These are phyloP conservation scores for Leptinotarsa lineolata DNA, from an alignment of 1,140 invertebrate species.

Conservation along the genomic window DNA sequence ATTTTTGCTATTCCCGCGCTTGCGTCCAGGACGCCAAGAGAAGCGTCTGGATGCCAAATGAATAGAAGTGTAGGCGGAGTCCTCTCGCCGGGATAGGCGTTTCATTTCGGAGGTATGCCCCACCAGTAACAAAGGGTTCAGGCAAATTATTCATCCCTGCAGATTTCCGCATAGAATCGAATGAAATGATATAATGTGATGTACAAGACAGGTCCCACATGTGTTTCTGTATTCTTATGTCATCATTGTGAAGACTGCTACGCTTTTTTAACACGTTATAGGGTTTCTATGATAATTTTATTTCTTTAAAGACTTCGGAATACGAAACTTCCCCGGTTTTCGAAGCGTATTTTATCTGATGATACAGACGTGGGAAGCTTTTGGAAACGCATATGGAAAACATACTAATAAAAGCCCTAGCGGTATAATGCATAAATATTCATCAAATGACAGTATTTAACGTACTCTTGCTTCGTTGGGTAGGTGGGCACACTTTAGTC, in stretches of 20 bases:
- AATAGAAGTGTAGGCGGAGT: slow-evolving; percentile 52
- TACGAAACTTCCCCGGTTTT: background rate
- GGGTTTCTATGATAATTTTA: slow-evolving; percentile 42
- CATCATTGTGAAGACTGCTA: slow-evolving; percentile 11
- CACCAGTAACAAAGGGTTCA: slow-evolving; percentile 52
- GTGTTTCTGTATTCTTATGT: slow-evolving; percentile 32
- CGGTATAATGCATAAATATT: no score
- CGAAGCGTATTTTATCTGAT: slow-evolving; percentile 10
- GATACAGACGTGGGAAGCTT: slow-evolving; percentile 8
- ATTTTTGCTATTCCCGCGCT: slow-evolving; percentile 46
- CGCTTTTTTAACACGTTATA: slow-evolving; percentile 39
- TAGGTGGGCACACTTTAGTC: no score
- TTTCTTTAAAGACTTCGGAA: slow-evolving; percentile 21
- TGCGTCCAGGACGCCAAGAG: slow-evolving; percentile 31
- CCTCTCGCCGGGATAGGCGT: slow-evolving; percentile 48
- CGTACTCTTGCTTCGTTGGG: no score
- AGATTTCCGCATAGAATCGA: slow-evolving; percentile 50
- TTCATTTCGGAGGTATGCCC: slow-evolving; percentile 49
- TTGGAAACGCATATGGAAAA: background rate
- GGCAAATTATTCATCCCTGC: slow-evolving; percentile 54
- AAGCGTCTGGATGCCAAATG: slow-evolving; percentile 51
- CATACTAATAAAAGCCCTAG: background rate
- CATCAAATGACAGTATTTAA: no score
- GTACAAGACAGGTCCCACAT: slow-evolving; percentile 39
- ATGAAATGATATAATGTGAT: slow-evolving; percentile 40